These are phyloP conservation scores for zebrafish (Danio rerio) DNA, from an alignment of 2,113 vertebrate species.

Conservation along the genomic window DNA sequence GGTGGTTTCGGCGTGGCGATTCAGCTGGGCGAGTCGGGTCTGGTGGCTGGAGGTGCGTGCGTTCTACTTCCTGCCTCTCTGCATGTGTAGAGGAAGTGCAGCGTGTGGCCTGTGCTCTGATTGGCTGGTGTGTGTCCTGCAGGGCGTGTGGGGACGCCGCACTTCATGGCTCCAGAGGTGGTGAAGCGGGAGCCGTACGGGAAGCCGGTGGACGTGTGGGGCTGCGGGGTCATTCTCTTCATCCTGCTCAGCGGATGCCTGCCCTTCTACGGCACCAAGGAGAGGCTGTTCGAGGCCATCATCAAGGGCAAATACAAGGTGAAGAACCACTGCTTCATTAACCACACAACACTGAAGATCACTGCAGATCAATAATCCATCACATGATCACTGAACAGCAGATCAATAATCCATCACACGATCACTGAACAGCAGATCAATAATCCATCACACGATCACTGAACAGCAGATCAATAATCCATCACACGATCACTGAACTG, in stretches of 20 bases:
- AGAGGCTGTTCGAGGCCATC: slow-evolving; percentile 97
- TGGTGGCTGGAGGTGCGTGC: slow-evolving; percentile 94
- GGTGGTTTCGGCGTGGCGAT: slow-evolving; percentile 98
- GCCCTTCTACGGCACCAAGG: slow-evolving; percentile 99
- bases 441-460: too few species aligned
- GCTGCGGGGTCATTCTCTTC: slow-evolving; percentile 98
- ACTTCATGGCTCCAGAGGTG: slow-evolving; percentile 99
- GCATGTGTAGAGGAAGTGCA: neutral
- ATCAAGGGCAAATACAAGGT: slow-evolving; percentile 99
- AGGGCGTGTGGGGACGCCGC: slow-evolving; percentile 97
- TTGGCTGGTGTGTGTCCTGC: neutral
- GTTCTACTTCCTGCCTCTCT: neutral
- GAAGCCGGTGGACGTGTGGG: slow-evolving; percentile 98
- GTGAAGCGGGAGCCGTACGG: slow-evolving; percentile 98
- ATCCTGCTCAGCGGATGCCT: slow-evolving; percentile 97
- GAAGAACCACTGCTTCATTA: slow-evolving; percentile 35
- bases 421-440: too few species aligned
- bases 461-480: too few species aligned
- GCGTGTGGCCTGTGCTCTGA: neutral
- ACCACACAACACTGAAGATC: too few species aligned
- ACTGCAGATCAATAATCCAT: too few species aligned
- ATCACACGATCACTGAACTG: too few species aligned
- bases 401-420: too few species aligned
- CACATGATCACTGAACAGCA: too few species aligned
- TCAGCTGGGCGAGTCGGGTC: slow-evolving; percentile 95